These are phyloP conservation scores for Macroramphosus scolopax DNA, from an alignment of 2,797 vertebrate species.

Conservation along the genomic window DNA sequence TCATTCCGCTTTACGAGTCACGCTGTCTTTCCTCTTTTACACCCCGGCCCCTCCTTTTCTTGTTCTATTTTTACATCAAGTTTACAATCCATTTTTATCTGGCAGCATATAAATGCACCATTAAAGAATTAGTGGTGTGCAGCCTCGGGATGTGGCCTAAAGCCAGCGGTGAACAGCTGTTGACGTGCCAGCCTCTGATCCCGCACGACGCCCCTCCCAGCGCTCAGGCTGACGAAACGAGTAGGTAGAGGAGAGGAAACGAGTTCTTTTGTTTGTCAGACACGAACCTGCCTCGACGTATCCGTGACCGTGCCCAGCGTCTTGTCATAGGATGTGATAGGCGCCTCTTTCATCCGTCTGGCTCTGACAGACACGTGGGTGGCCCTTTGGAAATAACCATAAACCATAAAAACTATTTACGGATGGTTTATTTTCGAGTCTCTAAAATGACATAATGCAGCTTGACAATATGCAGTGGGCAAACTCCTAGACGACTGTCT, in stretches of 20 bases:
- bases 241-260: conserved; percentile 22
- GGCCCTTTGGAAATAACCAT: too few relatives aligned
- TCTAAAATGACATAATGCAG: conserved; percentile 8
- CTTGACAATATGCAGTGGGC: background rate
- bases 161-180: conserved; percentile 43
- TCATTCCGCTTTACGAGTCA: conserved; percentile 13
- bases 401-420: conserved; percentile 11
- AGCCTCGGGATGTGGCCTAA: conserved; percentile 34
- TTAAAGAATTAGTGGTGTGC: conserved; percentile 35
- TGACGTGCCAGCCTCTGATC: conserved; percentile 35
- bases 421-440: conserved; percentile 21
- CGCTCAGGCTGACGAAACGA: conserved; percentile 24
- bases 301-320: conserved; percentile 4
- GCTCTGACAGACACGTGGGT: too few relatives aligned
- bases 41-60: conserved; percentile 3
- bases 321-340: conserved; percentile 2
- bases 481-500: too few relatives aligned
- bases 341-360: background rate
- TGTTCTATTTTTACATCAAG: conserved; percentile 40
- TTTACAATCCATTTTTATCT: conserved; percentile 36
- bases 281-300: conserved; percentile 37
- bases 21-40: conserved; percentile 11
- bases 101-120: conserved; percentile 34
- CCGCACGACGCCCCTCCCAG: background rate
- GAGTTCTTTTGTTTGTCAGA: conserved; percentile 42